phyloP scores from a whole-genome alignment of 1,140 invertebrate genomes.

The Palaemon carinicauda region DNA sequence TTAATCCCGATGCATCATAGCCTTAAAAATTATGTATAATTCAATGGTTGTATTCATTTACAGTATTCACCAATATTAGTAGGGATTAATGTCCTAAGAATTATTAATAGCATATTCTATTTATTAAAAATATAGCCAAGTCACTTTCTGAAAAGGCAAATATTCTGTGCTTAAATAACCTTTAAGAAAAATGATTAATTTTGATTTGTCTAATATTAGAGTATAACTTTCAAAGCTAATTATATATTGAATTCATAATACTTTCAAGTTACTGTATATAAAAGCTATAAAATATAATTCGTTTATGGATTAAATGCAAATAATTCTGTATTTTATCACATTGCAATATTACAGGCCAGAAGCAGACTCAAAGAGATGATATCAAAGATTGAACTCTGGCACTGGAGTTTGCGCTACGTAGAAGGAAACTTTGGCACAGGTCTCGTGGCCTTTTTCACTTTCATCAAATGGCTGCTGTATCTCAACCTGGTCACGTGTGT shows the following conservation, averaged over 20 bases:
- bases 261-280: not conserved
- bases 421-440: slow-evolving; percentile 83
- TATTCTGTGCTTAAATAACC: too few species aligned
- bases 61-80: too few species aligned
- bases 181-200: too few species aligned
- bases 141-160: too few species aligned
- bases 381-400: slow-evolving; percentile 78
- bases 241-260: not conserved
- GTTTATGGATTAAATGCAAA: slow-evolving; percentile 5
- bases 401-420: slow-evolving; percentile 74
- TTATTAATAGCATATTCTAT: too few species aligned
- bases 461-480: slow-evolving; percentile 82
- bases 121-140: too few species aligned
- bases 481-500: slow-evolving; percentile 76
- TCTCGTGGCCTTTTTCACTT: slow-evolving; percentile 81
- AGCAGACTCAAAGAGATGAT: slow-evolving; percentile 71
- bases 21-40: too few species aligned
- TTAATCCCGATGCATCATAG: too few species aligned
- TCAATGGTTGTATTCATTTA: too few species aligned
- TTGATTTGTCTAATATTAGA: too few species aligned
- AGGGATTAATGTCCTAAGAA: too few species aligned
- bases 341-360: slow-evolving; percentile 78
- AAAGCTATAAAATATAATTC: not conserved
- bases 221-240: too few species aligned
- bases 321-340: slow-evolving; percentile 55